A percentile compares a stretch with the other conserved stretches of the same genome.
Evolutionary conservation across 2,888 invertebrate species (phyloP).

Genomic region (Agrochola circellaris): DNA sequence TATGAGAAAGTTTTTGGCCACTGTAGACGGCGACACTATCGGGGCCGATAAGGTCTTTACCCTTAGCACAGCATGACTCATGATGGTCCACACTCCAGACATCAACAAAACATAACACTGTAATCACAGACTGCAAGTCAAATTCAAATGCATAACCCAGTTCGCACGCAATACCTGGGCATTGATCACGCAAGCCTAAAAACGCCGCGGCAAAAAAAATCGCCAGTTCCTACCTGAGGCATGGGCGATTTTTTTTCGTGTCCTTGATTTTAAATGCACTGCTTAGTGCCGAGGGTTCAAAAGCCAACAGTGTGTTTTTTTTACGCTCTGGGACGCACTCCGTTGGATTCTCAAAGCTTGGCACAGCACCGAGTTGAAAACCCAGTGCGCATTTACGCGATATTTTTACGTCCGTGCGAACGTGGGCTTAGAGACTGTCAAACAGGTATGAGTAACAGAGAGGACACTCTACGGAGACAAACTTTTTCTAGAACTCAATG

Average conservation of each 20-base stretch:
- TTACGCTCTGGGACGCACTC: no score
- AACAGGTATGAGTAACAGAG: background rate
- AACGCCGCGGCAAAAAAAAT: no score
- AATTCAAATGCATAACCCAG: slow-evolving; percentile 9
- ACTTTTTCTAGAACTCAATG: background rate
- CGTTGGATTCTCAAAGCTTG: no score
- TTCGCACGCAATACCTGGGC: background rate
- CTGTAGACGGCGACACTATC: slow-evolving; percentile 6
- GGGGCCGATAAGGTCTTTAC: background rate
- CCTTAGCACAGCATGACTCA: slow-evolving; percentile 6
- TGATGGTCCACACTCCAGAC: background rate
- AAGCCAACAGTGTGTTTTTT: no score
- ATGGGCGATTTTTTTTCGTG: no score
- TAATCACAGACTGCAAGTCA: slow-evolving; percentile 19
- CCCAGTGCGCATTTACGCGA: no score
- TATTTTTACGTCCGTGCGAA: no score
- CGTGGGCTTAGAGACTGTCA: background rate
- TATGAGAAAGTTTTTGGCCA: background rate
- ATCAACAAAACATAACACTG: slow-evolving; percentile 17
- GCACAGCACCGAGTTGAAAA: no score
- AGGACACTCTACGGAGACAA: background rate
- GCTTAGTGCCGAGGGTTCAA: no score
- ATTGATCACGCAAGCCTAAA: background rate
- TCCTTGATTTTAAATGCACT: no score
- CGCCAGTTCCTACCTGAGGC: no score